Evolutionary conservation across 2,113 vertebrate species (phyloP).

Genomic region (Callocephalon fimbriatum): DNA sequence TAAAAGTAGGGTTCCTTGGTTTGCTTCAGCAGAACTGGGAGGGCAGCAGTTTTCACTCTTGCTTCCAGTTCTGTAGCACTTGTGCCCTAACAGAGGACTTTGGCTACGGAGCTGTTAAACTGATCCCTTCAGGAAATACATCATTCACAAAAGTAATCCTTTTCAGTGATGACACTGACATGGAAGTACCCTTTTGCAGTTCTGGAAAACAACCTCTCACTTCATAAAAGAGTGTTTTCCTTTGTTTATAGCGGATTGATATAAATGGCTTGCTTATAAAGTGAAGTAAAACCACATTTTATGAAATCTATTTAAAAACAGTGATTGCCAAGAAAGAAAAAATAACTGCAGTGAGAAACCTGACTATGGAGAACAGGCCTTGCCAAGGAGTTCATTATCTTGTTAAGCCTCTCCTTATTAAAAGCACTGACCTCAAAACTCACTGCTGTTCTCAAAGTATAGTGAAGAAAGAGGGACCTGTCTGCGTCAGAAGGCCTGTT

Average conservation of each 20-base stretch:
- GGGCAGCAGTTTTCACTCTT: background rate
- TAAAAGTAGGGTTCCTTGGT: background rate
- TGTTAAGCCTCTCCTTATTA: background rate
- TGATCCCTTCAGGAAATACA: background rate
- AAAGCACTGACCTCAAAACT: background rate
- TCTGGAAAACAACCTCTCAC: background rate
- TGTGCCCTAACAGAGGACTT: background rate
- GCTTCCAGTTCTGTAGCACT: background rate
- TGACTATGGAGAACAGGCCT: accelerated
- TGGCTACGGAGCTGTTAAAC: background rate
- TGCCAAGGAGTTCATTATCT: background rate
- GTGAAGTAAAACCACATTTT: background rate
- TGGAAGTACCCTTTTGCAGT: background rate
- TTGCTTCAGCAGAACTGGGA: background rate
- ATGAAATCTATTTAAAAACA: background rate
- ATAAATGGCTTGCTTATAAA: background rate
- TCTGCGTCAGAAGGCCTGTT: background rate
- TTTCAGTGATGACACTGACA: background rate
- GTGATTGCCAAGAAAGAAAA: background rate
- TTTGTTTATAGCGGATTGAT: background rate
- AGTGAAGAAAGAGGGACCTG: background rate
- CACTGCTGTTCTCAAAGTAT: background rate
- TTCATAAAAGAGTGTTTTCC: background rate
- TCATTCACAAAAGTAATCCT: background rate
- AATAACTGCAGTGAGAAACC: background rate